These are phyloP conservation scores for Pterocles burchelli DNA, from an alignment of 2,113 vertebrate genomes.

Conservation along the genomic window DNA sequence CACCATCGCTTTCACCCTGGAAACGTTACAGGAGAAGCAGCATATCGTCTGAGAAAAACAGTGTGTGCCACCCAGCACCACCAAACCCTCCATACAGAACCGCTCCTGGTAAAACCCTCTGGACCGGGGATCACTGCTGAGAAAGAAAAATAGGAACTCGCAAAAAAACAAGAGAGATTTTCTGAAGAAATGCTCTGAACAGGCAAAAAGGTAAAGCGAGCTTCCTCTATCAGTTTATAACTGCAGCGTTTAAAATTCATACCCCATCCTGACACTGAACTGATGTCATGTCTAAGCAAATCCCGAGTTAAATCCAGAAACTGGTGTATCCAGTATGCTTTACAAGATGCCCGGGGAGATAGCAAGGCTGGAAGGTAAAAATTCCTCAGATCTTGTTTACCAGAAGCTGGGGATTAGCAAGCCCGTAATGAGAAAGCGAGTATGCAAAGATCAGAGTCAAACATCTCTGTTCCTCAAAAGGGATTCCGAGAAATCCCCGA, in stretches of 20 bases:
- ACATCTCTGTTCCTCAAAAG: neutral
- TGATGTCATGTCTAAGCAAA: neutral
- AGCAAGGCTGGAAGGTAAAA: constrained; percentile 1
- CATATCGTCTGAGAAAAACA: neutral
- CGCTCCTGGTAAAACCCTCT: neutral
- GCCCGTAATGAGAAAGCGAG: neutral
- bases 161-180: neutral
- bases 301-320: neutral
- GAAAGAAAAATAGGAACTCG: neutral
- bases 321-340: neutral
- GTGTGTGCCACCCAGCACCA: neutral
- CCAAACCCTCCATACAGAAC: neutral
- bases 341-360: neutral
- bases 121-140: neutral
- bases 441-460: neutral
- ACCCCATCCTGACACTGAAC: neutral
- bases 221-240: neutral
- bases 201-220: neutral
- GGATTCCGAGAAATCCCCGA: neutral
- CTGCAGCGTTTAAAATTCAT: neutral
- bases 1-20: neutral
- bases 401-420: neutral
- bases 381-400: neutral
- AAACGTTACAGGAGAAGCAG: neutral
- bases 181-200: neutral